Evolutionary conservation across 2,797 vertebrate genomes (phyloP).

Genomic region (Chelidonichthys spinosus): DNA sequence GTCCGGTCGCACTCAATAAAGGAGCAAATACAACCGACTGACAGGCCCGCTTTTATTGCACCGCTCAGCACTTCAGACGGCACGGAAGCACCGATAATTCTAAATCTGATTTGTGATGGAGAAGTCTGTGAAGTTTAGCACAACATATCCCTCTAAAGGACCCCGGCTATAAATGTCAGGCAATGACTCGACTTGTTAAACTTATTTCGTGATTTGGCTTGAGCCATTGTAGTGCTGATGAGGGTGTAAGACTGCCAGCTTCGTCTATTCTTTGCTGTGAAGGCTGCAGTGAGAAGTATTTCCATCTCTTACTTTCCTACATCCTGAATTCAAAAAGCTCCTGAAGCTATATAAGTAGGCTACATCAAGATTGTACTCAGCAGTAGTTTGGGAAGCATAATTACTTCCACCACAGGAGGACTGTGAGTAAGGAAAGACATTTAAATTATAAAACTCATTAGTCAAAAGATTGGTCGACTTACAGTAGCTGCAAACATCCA

Average conservation of each 20-base stretch:
- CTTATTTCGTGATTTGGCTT: slow-evolving; percentile 16
- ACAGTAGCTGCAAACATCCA: not conserved
- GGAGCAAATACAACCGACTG: slow-evolving; percentile 44
- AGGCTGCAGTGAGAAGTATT: not conserved
- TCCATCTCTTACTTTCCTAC: not conserved
- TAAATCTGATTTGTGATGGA: slow-evolving; percentile 22
- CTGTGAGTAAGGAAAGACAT: not conserved
- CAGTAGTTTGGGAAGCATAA: not conserved
- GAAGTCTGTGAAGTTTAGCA: not conserved
- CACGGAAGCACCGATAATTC: slow-evolving; percentile 12
- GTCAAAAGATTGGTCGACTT: not conserved
- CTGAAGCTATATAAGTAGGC: too few species aligned
- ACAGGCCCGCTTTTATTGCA: slow-evolving; percentile 45
- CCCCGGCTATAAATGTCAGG: not conserved
- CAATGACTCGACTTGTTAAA: not conserved
- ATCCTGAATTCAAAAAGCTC: not conserved
- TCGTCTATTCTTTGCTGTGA: not conserved
- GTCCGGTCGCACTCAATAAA: slow-evolving; percentile 65
- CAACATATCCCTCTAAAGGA: not conserved
- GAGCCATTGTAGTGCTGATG: not conserved
- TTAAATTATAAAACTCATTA: not conserved
- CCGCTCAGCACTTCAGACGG: slow-evolving; percentile 13
- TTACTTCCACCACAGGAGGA: not conserved
- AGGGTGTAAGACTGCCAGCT: slow-evolving; percentile 10
- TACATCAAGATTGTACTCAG: not conserved